Evolutionary conservation across 1,140 invertebrate species (phyloP).

Genomic region (Drosophila obscura): DNA sequence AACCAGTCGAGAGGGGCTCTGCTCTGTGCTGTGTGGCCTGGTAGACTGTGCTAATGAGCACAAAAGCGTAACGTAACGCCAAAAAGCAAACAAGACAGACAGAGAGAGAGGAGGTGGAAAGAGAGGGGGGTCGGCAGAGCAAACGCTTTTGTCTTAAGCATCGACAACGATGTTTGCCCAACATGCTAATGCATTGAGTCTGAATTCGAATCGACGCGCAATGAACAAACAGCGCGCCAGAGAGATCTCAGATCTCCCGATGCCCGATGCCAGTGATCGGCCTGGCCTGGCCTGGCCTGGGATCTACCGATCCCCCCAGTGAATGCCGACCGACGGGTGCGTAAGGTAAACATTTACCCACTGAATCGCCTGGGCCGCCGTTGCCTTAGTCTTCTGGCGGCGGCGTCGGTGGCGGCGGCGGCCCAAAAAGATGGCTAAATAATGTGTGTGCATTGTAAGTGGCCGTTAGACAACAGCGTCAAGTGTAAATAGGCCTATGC

Average conservation of each 20-base stretch:
- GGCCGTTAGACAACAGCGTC: constrained; percentile 68
- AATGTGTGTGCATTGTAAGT: constrained; percentile 80
- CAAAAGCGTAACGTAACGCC: constrained; percentile 82
- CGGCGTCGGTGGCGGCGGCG: constrained; percentile 55
- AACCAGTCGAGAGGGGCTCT: constrained; percentile 62
- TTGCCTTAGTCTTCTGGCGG: not conserved
- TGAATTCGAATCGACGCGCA: constrained; percentile 63
- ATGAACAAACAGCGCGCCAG: constrained; percentile 59
- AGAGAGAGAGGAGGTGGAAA: constrained; percentile 5
- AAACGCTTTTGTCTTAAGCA: constrained; percentile 76
- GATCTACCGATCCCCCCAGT: constrained; percentile 35
- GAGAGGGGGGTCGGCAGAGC: constrained; percentile 16
- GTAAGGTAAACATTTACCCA: constrained; percentile 76
- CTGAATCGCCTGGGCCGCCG: not conserved
- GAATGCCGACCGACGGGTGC: constrained; percentile 83
- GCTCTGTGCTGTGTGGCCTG: not conserved
- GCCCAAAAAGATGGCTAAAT: constrained; percentile 81
- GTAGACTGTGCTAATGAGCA: constrained; percentile 72
- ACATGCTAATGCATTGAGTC: constrained; percentile 76
- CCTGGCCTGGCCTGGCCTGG: constrained; percentile 2
- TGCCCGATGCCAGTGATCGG: constrained; percentile 7
- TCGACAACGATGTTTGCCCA: constrained; percentile 75
- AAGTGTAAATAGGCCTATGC: constrained; percentile 69
- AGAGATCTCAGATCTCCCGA: constrained; percentile 16
- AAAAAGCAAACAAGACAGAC: constrained; percentile 48